Percentiles rank a stretch among this genome's conserved stretches.
phyloP scores from a whole-genome alignment of 2,888 invertebrate species.

The Argyra leucocephala region DNA sequence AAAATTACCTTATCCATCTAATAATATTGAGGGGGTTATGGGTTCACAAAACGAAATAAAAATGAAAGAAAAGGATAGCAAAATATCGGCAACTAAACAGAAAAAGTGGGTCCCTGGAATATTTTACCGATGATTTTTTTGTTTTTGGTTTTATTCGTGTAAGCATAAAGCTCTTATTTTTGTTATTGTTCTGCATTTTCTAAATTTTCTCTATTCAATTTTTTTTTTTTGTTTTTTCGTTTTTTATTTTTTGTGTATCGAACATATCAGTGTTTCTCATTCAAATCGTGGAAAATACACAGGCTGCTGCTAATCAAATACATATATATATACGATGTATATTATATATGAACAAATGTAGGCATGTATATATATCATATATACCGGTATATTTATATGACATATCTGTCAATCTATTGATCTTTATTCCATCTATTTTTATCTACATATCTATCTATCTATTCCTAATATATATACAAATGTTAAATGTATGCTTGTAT shows the following conservation, averaged over 20 bases:
- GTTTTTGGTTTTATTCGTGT: background rate
- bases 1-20: too few species aligned
- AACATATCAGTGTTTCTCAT: background rate
- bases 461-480: background rate
- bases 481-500: background rate
- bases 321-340: background rate
- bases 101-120: constrained; percentile 1
- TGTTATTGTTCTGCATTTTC: too few species aligned
- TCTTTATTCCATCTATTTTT: background rate
- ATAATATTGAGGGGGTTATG: too few species aligned
- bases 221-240: background rate
- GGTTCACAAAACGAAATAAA: background rate
- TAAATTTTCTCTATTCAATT: too few species aligned
- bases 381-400: background rate
- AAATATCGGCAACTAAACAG: background rate
- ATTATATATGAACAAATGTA: background rate
- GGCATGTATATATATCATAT: background rate
- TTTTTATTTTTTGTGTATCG: background rate
- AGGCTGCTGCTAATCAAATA: background rate
- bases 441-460: background rate
- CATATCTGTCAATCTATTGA: background rate
- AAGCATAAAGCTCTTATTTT: background rate
- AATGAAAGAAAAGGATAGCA: background rate
- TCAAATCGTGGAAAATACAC: background rate
- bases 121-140: background rate